Evolutionary conservation across 2,797 vertebrate species (phyloP), one percentile per base, ranked within the genome.

Genomic region (Falco peregrinus): DNA sequence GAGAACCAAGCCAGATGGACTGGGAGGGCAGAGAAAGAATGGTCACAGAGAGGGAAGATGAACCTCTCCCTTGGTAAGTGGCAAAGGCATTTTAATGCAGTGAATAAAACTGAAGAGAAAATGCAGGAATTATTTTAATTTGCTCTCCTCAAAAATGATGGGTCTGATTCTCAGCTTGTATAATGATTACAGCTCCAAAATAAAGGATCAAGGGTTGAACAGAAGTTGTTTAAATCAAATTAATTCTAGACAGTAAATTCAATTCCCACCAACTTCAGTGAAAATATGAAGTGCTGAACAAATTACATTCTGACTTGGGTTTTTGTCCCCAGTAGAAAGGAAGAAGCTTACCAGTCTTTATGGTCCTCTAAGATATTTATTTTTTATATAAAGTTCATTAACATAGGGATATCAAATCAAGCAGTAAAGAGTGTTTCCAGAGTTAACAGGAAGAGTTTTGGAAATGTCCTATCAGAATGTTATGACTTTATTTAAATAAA

Each of bases 401-500:
- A 74, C 50, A 74, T 14, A 35, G 18, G 5, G 3, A 13, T n/a
- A 56, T 29, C 45, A 48, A 95, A 65, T n/a, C 19, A 50, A 73
- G 43, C 33, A 90, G 48, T 39, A 84, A 60, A 93, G 84, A 64
- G 33, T 74, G 31, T 67, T 96, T 91, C 54, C 84, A 81, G 67
- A 83, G 17, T n/a, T 89, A 63, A 92, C 65, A 64, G 56, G 41
- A 57, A 90, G 89, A 65, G 29, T 61, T 95, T 95, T 93, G 54
- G 88, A 90, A 96, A 84, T 63, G 39, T 79, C 64, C 47, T 88
- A 61, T 50, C 39, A 89, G 80, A 84, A 84, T 89, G 67, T 93
- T 87, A 90, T 48, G 41, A 76, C 8, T 92, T 78, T 80, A 84
- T 86, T 86, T 92, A 61, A 91, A 84, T 90, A 96, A 97, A 97